Percentiles rank a stretch among this genome's conserved stretches.
Conservation (phyloP, 2,888 invertebrate genomes). For the Microplitis manilae region DNA sequence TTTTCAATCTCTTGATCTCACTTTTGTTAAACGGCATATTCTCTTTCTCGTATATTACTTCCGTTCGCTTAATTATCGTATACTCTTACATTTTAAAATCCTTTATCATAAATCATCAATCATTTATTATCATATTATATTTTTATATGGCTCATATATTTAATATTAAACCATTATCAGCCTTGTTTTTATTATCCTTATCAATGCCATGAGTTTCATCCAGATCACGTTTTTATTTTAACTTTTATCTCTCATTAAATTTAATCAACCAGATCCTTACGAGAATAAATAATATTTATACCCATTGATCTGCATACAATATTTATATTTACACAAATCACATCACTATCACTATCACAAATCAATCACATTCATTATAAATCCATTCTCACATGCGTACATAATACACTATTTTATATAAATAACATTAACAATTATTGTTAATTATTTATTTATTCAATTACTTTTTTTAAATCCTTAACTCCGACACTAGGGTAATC, state of each 20-base stretch:
- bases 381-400: background rate
- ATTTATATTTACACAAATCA: background rate
- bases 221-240: conserved; percentile 15
- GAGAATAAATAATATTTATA: background rate
- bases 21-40: conserved; percentile 60
- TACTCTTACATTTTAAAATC: background rate
- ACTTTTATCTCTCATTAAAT: conserved; percentile 10
- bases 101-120: background rate
- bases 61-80: conserved; percentile 32
- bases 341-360: background rate
- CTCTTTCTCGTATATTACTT: conserved; percentile 21
- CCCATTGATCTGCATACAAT: background rate
- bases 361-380: background rate
- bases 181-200: background rate
- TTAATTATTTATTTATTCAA: background rate
- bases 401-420: background rate
- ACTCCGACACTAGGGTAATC: conserved; percentile 17
- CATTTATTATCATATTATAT: background rate
- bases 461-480: background rate
- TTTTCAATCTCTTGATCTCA: conserved; percentile 56
- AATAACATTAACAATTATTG: conserved; percentile 4
- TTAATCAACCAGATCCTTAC: conserved; percentile 9
- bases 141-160: conserved; percentile 2
- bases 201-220: conserved; percentile 12
- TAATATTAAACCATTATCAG: background rate